Evolutionary conservation across 2,113 vertebrate genomes (phyloP).

Genomic region (Saccopteryx bilineata): DNA sequence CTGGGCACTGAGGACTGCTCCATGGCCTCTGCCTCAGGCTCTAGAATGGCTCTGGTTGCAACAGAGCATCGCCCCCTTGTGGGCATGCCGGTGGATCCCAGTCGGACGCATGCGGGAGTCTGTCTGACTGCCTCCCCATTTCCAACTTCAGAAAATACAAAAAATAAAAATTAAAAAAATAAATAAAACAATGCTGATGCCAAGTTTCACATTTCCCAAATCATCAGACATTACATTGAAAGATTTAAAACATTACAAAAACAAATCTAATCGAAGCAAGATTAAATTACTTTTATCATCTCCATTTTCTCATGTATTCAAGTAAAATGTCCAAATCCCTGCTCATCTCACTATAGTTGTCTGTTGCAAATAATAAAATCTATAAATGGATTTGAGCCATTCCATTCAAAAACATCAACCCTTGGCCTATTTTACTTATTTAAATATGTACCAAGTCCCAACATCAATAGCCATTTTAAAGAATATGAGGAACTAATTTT

Average conservation of each 20-base stretch:
- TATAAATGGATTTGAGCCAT: not conserved
- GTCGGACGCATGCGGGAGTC: too few species aligned
- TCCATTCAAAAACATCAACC: slow-evolving; percentile 15
- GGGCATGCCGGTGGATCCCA: too few species aligned
- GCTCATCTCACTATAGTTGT: not conserved
- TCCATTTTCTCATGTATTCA: not conserved
- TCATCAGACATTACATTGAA: not conserved
- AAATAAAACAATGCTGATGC: not conserved
- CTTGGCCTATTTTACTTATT: not conserved
- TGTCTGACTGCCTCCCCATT: too few species aligned
- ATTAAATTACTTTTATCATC: slow-evolving; percentile 27
- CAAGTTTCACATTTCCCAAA: slow-evolving; percentile 52
- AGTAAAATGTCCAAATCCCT: slow-evolving; percentile 17
- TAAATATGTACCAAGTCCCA: slow-evolving; percentile 15
- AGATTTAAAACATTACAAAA: slow-evolving; percentile 40
- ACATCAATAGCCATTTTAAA: slow-evolving; percentile 44
- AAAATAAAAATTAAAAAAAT: too few species aligned
- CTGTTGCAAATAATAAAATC: slow-evolving; percentile 43
- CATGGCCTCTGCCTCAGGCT: too few species aligned
- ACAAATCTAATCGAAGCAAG: slow-evolving; percentile 6
- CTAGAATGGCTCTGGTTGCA: too few species aligned
- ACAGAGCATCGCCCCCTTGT: too few species aligned
- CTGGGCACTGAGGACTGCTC: too few species aligned
- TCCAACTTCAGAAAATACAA: too few species aligned
- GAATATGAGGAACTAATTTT: not conserved